A percentile compares a stretch with the other conserved stretches of the same genome.
Evolutionary conservation across 2,797 vertebrate genomes (phyloP).

Genomic region (Anguilla anguilla): DNA sequence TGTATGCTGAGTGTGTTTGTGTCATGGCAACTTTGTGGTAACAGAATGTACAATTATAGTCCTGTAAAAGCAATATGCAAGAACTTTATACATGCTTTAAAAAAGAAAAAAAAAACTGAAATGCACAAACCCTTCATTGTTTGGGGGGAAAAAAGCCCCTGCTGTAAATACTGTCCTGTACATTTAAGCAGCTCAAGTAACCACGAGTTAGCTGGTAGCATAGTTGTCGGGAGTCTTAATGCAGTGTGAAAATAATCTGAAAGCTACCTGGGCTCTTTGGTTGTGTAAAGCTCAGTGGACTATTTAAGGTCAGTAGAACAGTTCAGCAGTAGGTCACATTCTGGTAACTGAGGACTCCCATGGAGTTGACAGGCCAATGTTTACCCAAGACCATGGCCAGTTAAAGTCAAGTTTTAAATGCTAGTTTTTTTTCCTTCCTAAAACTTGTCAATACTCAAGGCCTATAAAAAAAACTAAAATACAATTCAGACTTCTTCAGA

Average conservation of each 20-base stretch:
- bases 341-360: neutral
- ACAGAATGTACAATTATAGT: neutral
- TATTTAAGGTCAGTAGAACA: neutral
- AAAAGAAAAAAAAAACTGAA: neutral
- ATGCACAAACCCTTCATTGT: slow-evolving; percentile 6
- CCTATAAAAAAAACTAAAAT: neutral
- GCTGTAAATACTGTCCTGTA: neutral
- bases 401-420: neutral
- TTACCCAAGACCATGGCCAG: neutral
- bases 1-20: neutral
- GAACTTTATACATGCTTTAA: neutral
- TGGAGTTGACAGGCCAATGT: neutral
- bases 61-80: neutral
- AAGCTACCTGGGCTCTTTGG: neutral
- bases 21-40: neutral
- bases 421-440: slow-evolving; percentile 9
- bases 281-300: neutral
- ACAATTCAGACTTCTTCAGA: neutral
- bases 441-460: neutral
- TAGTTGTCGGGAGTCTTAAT: neutral
- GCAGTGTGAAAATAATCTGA: slow-evolving; percentile 7
- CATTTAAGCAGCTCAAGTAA: slow-evolving; percentile 3
- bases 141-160: neutral
- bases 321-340: neutral
- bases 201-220: neutral